A percentile compares a stretch with the other conserved stretches of the same genome.
phyloP scores from a whole-genome alignment of 2,113 vertebrate species.

The Forbesichthys agassizii region DNA sequence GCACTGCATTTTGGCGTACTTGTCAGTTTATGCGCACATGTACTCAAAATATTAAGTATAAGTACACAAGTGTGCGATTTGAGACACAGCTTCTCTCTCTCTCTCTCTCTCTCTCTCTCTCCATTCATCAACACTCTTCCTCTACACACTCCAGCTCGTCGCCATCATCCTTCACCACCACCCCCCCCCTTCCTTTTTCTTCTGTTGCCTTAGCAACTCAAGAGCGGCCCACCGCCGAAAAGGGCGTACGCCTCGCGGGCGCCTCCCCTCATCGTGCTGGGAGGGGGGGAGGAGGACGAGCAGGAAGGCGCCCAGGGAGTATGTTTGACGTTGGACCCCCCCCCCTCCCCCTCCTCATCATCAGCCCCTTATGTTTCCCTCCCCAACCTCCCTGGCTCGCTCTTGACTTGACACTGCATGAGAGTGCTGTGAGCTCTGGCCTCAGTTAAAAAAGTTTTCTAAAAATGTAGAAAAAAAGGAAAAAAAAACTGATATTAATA shows the following conservation, averaged over 20 bases:
- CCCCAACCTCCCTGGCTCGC: slow-evolving; percentile 31
- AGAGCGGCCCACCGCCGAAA: slow-evolving; percentile 63
- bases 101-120: neutral
- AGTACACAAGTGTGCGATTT: too few species aligned
- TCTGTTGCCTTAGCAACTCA: slow-evolving; percentile 72
- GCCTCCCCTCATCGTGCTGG: slow-evolving; percentile 76
- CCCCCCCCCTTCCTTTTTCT: slow-evolving; percentile 2
- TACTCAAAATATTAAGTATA: too few species aligned
- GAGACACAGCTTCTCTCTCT: neutral
- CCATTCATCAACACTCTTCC: slow-evolving; percentile 9
- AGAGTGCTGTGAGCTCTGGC: slow-evolving; percentile 58
- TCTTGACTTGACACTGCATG: slow-evolving; percentile 56
- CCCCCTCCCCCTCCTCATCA: slow-evolving; percentile 1
- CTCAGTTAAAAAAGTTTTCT: neutral
- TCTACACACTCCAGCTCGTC: neutral
- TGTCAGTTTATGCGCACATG: too few species aligned
- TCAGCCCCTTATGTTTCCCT: slow-evolving; percentile 22
- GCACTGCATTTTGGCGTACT: too few species aligned
- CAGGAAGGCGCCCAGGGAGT: slow-evolving; percentile 81
- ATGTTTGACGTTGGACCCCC: slow-evolving; percentile 53
- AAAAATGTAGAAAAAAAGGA: too few species aligned
- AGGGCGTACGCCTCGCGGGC: slow-evolving; percentile 63
- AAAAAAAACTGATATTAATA: too few species aligned
- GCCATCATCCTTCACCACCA: neutral
- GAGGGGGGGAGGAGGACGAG: slow-evolving; percentile 75